phyloP scores from a whole-genome alignment of 1,140 invertebrate genomes.

The Pseudomyrmex dendroicus region DNA sequence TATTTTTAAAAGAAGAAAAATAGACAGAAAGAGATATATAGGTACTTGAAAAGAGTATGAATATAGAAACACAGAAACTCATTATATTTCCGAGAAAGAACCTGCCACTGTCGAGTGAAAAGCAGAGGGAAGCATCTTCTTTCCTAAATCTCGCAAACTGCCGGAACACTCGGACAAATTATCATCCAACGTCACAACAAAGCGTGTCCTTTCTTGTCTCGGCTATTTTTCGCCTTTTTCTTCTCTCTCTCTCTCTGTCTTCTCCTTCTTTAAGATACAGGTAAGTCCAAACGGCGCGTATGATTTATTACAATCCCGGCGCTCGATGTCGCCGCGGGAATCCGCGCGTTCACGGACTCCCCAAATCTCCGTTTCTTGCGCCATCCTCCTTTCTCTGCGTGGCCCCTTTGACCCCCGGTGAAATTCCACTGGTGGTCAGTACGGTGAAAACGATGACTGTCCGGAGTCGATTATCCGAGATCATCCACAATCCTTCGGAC shows the following conservation, averaged over 20 bases:
- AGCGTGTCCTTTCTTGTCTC: conserved; percentile 70
- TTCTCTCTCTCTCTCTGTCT: conserved; percentile 13
- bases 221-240: conserved; percentile 39
- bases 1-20: not conserved
- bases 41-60: not conserved
- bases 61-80: conserved; percentile 19
- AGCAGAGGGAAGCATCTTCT: conserved; percentile 36
- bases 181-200: conserved; percentile 75
- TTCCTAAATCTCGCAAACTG: conserved; percentile 67
- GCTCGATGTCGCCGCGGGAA: conserved; percentile 65
- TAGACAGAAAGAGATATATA: not conserved
- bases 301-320: conserved; percentile 76
- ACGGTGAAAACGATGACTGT: conserved; percentile 55
- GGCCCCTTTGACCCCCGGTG: not conserved
- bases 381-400: not conserved
- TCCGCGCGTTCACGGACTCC: conserved; percentile 45
- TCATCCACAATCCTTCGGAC: not conserved
- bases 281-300: conserved; percentile 59
- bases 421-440: conserved; percentile 70
- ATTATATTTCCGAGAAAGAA: conserved; percentile 45
- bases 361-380: not conserved
- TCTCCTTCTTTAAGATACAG: not conserved
- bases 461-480: conserved; percentile 62
- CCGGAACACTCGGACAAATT: conserved; percentile 75
- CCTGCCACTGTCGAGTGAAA: conserved; percentile 41